Evolutionary conservation across 1,140 invertebrate species (phyloP).

Genomic region (Homarus americanus): DNA sequence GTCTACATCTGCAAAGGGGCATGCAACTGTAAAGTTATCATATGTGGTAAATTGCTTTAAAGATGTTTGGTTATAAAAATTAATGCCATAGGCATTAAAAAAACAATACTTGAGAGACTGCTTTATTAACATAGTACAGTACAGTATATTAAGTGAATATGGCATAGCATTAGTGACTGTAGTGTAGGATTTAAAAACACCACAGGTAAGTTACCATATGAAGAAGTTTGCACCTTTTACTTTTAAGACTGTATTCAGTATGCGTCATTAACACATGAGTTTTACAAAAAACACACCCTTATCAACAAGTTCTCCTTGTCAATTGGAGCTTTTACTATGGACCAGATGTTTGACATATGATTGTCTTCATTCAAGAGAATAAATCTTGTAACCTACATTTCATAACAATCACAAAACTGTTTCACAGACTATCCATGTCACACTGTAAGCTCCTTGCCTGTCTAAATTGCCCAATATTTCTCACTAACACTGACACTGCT

Average conservation of each 20-base stretch:
- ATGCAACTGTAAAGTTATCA: too few species aligned
- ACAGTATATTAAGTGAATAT: not conserved
- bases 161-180: not conserved
- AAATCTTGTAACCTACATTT: not conserved
- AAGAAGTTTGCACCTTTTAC: too few species aligned
- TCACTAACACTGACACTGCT: not conserved
- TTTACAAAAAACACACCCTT: not conserved
- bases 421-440: not conserved
- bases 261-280: not conserved
- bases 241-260: too few species aligned
- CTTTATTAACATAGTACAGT: not conserved
- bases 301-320: too few species aligned
- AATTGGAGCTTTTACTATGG: not conserved
- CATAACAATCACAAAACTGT: not conserved
- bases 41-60: too few species aligned
- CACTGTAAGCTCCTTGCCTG: constrained; percentile 6
- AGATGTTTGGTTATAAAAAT: too few species aligned
- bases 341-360: not conserved
- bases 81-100: not conserved
- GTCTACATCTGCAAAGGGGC: too few species aligned
- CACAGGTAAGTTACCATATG: not conserved
- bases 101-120: not conserved
- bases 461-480: not conserved
- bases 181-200: not conserved
- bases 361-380: not conserved